phyloP scores from a whole-genome alignment of 1,140 invertebrate species.

The Drosophila athabasca region DNA sequence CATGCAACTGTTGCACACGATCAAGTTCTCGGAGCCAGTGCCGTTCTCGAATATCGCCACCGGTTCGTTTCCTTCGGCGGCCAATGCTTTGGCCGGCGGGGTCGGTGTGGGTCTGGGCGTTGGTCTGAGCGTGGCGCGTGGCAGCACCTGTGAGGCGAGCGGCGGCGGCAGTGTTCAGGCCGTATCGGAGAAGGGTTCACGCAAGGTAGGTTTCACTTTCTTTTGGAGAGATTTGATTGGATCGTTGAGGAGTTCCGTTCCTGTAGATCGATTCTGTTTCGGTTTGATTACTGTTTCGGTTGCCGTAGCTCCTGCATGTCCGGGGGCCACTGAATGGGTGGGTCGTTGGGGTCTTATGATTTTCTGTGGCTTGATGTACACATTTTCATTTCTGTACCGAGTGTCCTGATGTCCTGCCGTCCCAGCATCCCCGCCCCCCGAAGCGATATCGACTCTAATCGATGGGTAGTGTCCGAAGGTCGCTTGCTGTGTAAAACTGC shows the following conservation, averaged over 20 bases:
- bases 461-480: slow-evolving; percentile 1
- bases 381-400: slow-evolving; percentile 18
- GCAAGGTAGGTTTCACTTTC: slow-evolving; percentile 66
- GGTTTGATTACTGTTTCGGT: slow-evolving; percentile 7
- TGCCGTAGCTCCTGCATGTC: slow-evolving; percentile 41
- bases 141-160: slow-evolving; percentile 57
- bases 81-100: slow-evolving; percentile 58
- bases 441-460: neutral
- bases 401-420: too few relatives aligned
- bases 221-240: slow-evolving; percentile 1
- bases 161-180: slow-evolving; percentile 54
- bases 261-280: slow-evolving; percentile 20
- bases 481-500: slow-evolving; percentile 5
- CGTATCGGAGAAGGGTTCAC: slow-evolving; percentile 72
- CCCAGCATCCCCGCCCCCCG: too few relatives aligned
- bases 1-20: slow-evolving; percentile 94
- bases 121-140: slow-evolving; percentile 44
- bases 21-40: slow-evolving; percentile 96
- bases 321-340: neutral
- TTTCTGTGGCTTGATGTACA: slow-evolving; percentile 22
- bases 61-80: slow-evolving; percentile 80
- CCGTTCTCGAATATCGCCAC: slow-evolving; percentile 95
- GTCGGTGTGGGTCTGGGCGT: slow-evolving; percentile 15
- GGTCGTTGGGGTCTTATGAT: neutral
- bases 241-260: slow-evolving; percentile 16